Conservation (phyloP, 2,888 invertebrate species). For the Tenthredo distinguenda region DNA sequence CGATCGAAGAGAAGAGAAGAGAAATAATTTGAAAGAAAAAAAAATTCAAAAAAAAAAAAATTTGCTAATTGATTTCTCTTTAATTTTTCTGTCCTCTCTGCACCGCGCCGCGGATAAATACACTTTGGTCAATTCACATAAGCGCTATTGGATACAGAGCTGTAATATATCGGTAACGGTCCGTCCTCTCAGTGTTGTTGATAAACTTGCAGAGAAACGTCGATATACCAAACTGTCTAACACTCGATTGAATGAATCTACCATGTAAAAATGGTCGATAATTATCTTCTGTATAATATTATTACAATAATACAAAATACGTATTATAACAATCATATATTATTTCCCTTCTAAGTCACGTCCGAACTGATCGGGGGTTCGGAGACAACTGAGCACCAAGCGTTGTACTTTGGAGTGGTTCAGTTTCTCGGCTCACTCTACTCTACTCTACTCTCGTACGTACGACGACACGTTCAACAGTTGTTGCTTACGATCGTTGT, state of each 20-base stretch:
- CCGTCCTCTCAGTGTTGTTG: not conserved
- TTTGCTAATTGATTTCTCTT: not conserved
- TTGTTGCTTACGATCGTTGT: conserved; percentile 11
- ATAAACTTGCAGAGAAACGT: conserved; percentile 14
- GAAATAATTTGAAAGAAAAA: not conserved
- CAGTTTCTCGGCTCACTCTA: conserved; percentile 41
- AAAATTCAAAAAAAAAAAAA: not conserved
- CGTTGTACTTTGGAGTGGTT: conserved; percentile 44
- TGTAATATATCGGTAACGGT: not conserved
- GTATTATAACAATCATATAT: conserved; percentile 8
- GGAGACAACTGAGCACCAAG: conserved; percentile 72
- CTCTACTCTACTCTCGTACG: conserved; percentile 34
- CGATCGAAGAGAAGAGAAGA: not conserved
- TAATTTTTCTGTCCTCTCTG: not conserved
- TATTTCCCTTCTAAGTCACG: conserved; percentile 60
- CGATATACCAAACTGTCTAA: conserved; percentile 15
- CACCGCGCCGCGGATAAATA: not conserved
- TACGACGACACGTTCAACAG: not conserved
- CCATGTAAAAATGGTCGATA: not conserved
- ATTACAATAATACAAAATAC: not conserved
- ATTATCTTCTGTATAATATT: not conserved
- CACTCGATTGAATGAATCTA: conserved; percentile 1
- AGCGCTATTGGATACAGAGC: not conserved
- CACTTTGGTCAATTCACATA: not conserved
- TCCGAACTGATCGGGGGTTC: conserved; percentile 76